Evolutionary conservation across 2,113 vertebrate genomes (phyloP), one percentile per base, ranked within the genome.

Genomic region (Anser cygnoides): DNA sequence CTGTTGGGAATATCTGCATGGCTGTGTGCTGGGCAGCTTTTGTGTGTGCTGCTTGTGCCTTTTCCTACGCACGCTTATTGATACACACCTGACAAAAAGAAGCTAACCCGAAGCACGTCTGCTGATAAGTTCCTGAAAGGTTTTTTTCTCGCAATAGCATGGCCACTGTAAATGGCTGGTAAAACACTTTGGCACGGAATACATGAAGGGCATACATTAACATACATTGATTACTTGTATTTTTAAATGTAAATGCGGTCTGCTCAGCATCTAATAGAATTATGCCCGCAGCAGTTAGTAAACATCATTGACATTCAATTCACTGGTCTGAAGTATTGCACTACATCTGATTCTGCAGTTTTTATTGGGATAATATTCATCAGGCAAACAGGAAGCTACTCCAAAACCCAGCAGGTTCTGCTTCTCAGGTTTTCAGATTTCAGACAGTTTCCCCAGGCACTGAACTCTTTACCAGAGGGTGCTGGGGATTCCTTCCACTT

Each of bases 211-310:
- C 89, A 84, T 58, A 71, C 76, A 92, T 97, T 96, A 97, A 87
- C 72, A 72, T 79, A 65, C 37, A 81, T 88, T 91, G 87, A 95
- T 95, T 93, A 74, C 71, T 82, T 63, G 37, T 63, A 75, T 94
- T 94, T 92, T 93, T 86, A 90, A 96, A 90, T 77, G 54, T 83
- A 95, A 93, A 85, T 76, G 77, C 63, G 41, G 57, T 73, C 93
- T 92, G 93, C 89, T 95, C 87, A 74, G 82, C 84, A 93, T 93
- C 76, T 84, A 57, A 96, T 85, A 85, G 85, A 89, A 95, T 93
- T 94, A 96, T 77, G 71, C 61, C 66, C 76, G 73, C 41, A 66
- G 55, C 55, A 89, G 89, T 68, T 89, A 85, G 66, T 66, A 91
- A 84, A 81, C 23, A 16, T 62, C 90, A 89, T 29, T 81, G 87